Evolutionary conservation across 1,140 invertebrate genomes (phyloP).

Genomic region (Drosophila novamexicana): DNA sequence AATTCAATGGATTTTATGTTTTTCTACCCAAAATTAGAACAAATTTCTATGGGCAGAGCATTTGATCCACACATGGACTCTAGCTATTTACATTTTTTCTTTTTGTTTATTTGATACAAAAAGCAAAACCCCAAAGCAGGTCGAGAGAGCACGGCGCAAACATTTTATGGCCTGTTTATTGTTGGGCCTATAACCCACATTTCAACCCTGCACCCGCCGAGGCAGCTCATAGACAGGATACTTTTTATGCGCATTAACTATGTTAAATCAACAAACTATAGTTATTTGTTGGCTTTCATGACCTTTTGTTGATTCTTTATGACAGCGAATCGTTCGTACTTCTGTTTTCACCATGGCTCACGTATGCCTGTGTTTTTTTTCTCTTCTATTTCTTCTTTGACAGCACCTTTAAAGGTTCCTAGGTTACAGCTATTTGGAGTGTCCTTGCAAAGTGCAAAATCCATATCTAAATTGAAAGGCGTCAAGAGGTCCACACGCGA

Average conservation of each 20-base stretch:
- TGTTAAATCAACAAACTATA: slow-evolving; percentile 73
- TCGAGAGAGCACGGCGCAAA: slow-evolving; percentile 57
- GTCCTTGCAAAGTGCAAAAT: slow-evolving; percentile 51
- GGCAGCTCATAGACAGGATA: slow-evolving; percentile 15
- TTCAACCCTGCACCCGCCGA: background rate
- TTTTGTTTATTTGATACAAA: slow-evolving; percentile 67
- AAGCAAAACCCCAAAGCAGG: slow-evolving; percentile 39
- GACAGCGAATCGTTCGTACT: slow-evolving; percentile 57
- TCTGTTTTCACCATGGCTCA: slow-evolving; percentile 3
- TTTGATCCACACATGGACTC: slow-evolving; percentile 20
- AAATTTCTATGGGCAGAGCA: slow-evolving; percentile 13
- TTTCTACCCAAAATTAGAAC: background rate
- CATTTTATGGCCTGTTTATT: slow-evolving; percentile 78
- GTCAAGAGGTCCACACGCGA: slow-evolving; percentile 51
- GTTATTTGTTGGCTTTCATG: slow-evolving; percentile 71
- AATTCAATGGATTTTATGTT: no score
- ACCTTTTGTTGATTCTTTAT: slow-evolving; percentile 63
- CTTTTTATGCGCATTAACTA: slow-evolving; percentile 66
- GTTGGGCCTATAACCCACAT: slow-evolving; percentile 34
- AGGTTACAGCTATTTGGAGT: slow-evolving; percentile 44
- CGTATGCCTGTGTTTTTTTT: slow-evolving; percentile 17
- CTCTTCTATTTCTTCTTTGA: slow-evolving; percentile 8
- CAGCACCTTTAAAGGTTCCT: slow-evolving; percentile 18
- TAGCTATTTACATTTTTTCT: slow-evolving; percentile 26
- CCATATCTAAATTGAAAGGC: slow-evolving; percentile 52